These are phyloP conservation scores for Nematolebias whitei DNA, from an alignment of 2,113 vertebrate genomes.

Conservation along the genomic window DNA sequence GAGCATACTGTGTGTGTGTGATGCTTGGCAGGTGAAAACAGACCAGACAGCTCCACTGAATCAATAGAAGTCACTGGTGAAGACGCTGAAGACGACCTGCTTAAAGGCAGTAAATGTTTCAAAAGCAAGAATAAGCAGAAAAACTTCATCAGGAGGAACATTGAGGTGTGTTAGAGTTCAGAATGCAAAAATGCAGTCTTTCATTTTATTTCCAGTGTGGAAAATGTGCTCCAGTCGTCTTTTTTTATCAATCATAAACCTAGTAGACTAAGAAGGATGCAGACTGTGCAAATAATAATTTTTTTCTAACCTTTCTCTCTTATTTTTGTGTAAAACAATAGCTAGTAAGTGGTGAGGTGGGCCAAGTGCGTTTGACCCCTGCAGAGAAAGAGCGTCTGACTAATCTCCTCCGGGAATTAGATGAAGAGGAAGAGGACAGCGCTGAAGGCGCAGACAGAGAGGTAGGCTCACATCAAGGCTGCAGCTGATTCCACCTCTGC, in stretches of 20 bases:
- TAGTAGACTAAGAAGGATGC: slow-evolving; percentile 5
- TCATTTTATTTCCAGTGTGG: background rate
- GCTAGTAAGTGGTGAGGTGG: slow-evolving; percentile 83
- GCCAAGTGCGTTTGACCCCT: slow-evolving; percentile 80
- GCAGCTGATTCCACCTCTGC: slow-evolving; percentile 24
- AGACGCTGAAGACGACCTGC: slow-evolving; percentile 32
- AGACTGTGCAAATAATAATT: slow-evolving; percentile 14
- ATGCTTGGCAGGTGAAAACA: slow-evolving; percentile 50
- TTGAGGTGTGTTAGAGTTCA: slow-evolving; percentile 86
- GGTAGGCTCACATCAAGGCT: slow-evolving; percentile 62
- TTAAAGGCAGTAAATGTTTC: slow-evolving; percentile 50
- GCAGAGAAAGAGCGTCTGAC: slow-evolving; percentile 84
- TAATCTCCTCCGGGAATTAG: slow-evolving; percentile 84
- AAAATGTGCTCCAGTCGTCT: slow-evolving; percentile 2
- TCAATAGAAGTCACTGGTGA: slow-evolving; percentile 33
- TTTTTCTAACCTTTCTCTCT: slow-evolving; percentile 9
- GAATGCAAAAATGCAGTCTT: no score
- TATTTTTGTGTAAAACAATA: slow-evolving; percentile 67
- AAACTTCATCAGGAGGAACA: slow-evolving; percentile 91
- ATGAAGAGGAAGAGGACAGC: slow-evolving; percentile 79
- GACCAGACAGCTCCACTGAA: slow-evolving; percentile 10
- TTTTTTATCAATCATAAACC: background rate
- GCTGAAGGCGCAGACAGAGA: slow-evolving; percentile 47
- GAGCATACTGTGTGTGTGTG: slow-evolving; percentile 4
- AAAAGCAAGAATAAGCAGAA: slow-evolving; percentile 77